Conservation (phyloP, 1,140 invertebrate genomes). For the Brachionus asplanchnoidis region DNA sequence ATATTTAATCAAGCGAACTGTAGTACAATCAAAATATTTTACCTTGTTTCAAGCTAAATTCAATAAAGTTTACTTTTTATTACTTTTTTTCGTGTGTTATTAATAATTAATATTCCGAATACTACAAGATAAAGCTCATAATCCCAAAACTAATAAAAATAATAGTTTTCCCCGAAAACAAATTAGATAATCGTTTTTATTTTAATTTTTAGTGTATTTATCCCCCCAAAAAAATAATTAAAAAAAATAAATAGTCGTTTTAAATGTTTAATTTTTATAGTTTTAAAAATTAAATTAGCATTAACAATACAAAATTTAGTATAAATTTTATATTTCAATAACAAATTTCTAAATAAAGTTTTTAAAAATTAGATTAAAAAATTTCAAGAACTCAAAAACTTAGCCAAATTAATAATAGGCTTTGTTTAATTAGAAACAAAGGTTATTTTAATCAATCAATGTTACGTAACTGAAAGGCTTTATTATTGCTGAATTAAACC, state of each 20-base stretch:
- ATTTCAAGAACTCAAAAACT: not conserved
- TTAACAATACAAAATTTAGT: not conserved
- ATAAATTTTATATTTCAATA: not conserved
- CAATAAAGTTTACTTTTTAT: not conserved
- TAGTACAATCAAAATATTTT: not conserved
- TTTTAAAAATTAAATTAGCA: not conserved
- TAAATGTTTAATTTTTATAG: not conserved
- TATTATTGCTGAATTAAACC: not conserved
- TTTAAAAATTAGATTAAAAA: not conserved
- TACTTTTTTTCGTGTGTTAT: constrained; percentile 7
- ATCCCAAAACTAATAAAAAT: constrained; percentile 19
- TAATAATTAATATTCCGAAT: constrained; percentile 33
- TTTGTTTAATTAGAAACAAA: not conserved
- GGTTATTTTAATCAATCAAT: not conserved
- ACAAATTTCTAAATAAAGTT: no score
- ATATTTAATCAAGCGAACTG: constrained; percentile 20
- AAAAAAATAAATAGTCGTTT: not conserved
- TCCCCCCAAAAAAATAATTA: not conserved
- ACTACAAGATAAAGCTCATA: not conserved
- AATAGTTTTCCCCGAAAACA: not conserved
- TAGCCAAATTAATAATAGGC: not conserved
- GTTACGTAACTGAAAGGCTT: not conserved
- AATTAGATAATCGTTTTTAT: not conserved
- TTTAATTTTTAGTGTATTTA: not conserved
- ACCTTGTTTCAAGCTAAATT: not conserved